Percentiles rank a stretch among this genome's conserved stretches.
Conservation (phyloP, 2,797 vertebrate genomes). For the Fratercula arctica region DNA sequence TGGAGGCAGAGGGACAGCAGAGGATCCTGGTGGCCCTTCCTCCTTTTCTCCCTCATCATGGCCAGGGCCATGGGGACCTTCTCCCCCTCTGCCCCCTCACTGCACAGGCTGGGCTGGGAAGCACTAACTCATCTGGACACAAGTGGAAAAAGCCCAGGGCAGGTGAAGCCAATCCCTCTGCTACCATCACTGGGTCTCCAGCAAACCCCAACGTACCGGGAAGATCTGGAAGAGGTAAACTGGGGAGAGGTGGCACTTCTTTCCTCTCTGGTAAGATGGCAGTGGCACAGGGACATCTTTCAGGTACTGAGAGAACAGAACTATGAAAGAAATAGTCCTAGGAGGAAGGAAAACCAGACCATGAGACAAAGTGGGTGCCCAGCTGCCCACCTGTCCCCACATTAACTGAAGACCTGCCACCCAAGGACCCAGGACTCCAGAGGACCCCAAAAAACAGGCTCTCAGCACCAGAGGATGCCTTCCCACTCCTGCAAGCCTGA, state of each 20-base stretch:
- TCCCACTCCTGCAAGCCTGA: not conserved
- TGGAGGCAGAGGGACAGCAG: not conserved
- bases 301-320: conserved; percentile 97
- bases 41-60: not conserved
- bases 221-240: conserved; percentile 93
- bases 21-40: not conserved
- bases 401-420: not conserved
- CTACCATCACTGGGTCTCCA: not conserved
- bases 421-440: not conserved
- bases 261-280: conserved; percentile 81
- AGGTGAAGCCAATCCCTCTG: not conserved
- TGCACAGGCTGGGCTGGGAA: not conserved
- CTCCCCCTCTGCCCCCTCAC: not conserved
- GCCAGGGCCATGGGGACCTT: not conserved
- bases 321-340: conserved; percentile 90
- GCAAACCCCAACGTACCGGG: conserved; percentile 80
- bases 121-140: not conserved
- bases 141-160: not conserved
- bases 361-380: not conserved
- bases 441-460: not conserved
- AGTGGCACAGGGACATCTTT: conserved; percentile 84
- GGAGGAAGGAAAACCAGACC: not conserved
- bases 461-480: not conserved
- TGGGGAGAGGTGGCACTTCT: conserved; percentile 80
- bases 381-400: not conserved